phyloP scores from a whole-genome alignment of 1,140 invertebrate genomes.

The Acromyrmex echinatior region DNA sequence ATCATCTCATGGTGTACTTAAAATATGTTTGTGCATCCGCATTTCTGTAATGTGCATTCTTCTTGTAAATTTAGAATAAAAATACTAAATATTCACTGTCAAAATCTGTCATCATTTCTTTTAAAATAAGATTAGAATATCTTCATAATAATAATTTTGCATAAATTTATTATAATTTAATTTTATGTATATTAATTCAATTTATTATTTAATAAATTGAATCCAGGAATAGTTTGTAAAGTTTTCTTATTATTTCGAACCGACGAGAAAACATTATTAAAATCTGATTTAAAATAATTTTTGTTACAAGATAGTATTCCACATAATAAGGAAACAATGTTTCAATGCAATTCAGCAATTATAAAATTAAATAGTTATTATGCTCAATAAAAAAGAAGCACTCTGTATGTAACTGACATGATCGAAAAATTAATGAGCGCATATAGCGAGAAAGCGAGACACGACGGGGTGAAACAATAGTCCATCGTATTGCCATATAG shows the following conservation, averaged over 20 bases:
- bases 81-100: not conserved
- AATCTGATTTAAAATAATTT: not conserved
- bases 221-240: not conserved
- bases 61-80: not conserved
- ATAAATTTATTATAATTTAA: not conserved
- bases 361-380: not conserved
- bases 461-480: not conserved
- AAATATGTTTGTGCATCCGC: not conserved
- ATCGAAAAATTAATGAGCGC: conserved; percentile 13
- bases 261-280: not conserved
- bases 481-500: conserved; percentile 48
- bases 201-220: conserved; percentile 6
- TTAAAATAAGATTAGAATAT: not conserved
- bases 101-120: not conserved
- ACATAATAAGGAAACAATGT: not conserved
- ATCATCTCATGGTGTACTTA: not conserved
- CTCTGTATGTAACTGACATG: not conserved
- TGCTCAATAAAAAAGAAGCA: not conserved
- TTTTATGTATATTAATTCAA: not conserved
- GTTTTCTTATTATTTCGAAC: not conserved
- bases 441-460: not conserved
- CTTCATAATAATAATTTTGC: not conserved
- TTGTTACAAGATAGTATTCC: not conserved
- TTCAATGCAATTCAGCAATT: not conserved
- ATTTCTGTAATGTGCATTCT: not conserved